Evolutionary conservation across 2,797 vertebrate genomes (phyloP), one percentile per base, ranked within the genome.

Genomic region (Dermochelys coriacea): DNA sequence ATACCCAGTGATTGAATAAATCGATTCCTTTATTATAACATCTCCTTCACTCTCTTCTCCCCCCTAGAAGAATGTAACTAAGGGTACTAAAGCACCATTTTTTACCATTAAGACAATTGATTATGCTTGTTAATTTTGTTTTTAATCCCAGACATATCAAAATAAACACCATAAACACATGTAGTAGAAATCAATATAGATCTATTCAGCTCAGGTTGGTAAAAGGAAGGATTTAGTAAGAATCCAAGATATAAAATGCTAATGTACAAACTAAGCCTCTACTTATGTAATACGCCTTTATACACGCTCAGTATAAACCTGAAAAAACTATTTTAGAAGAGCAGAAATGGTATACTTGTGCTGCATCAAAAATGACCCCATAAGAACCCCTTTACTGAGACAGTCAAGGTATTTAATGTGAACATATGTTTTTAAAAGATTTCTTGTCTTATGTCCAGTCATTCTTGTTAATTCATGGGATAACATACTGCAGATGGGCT

Each of bases 91-190:
- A 96, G 89, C 59, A 82, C 82, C 94, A 95, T 96, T 95, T 89
- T 93, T 96, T 91, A 97, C 94, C 95, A 93, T 97, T 94, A 84
- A 86, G 94, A 98, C 96, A 98, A 98, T 95, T 95, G 97, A 98
- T 98, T 98, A 98, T 97, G 97, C 91, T 90, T 98, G 98, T 97
- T 98, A 98, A 98, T 98, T 98, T 98, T 94, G 94, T 93, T 97
- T 98, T 98, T 98, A 98, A 98, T 98, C 97, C 97, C 92, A 91
- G 95, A 90, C 93, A 98, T 98, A 98, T 94, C 91, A 98, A 98
- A 98, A 98, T 96, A 98, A 98, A 97, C 97, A 97, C 95, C 91
- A 97, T 59, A 97, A 97, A 97, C 94, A 97, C 82, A 91, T 29
- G 71, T 89, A 95, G 90, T 94, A 97, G 90, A 97, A 98, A 98